phyloP scores from a whole-genome alignment of 2,888 invertebrate species.

The Acrocyrtus sp. region DNA sequence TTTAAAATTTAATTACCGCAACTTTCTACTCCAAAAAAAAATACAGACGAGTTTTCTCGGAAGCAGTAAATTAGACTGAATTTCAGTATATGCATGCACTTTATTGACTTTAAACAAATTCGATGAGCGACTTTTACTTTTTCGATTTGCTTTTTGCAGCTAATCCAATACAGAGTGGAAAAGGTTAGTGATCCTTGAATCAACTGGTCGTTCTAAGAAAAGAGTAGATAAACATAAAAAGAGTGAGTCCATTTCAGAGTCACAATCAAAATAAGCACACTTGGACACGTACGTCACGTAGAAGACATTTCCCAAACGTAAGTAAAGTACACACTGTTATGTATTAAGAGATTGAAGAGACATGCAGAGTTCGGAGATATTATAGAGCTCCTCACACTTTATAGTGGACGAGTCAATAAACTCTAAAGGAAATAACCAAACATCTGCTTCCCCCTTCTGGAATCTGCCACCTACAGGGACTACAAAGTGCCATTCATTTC shows the following conservation, averaged over 20 bases:
- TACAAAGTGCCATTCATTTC: slow-evolving; percentile 28
- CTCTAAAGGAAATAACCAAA: slow-evolving; percentile 29
- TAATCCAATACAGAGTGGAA: slow-evolving; percentile 7
- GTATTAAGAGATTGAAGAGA: not conserved
- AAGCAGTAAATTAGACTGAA: too few species aligned
- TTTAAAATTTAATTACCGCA: too few species aligned
- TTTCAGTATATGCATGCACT: too few species aligned
- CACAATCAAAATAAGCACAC: slow-evolving; percentile 22
- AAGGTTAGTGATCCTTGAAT: slow-evolving; percentile 44
- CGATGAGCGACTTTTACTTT: too few species aligned
- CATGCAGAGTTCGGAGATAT: too few species aligned
- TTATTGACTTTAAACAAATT: too few species aligned
- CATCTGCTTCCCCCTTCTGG: slow-evolving; percentile 32
- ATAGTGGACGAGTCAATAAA: slow-evolving; percentile 34
- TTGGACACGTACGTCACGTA: slow-evolving; percentile 38
- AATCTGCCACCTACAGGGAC: slow-evolving; percentile 34
- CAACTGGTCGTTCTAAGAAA: slow-evolving; percentile 43
- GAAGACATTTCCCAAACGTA: slow-evolving; percentile 35
- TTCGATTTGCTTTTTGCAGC: not conserved
- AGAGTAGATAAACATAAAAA: too few species aligned
- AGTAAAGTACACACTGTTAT: slow-evolving; percentile 3
- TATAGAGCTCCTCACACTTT: too few species aligned
- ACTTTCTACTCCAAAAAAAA: too few species aligned
- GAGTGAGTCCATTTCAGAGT: too few species aligned
- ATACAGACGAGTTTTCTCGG: too few species aligned